Base-by-base conservation (phyloP, 2,888 invertebrate genomes). In the Drosophila lutescens region DNA sequence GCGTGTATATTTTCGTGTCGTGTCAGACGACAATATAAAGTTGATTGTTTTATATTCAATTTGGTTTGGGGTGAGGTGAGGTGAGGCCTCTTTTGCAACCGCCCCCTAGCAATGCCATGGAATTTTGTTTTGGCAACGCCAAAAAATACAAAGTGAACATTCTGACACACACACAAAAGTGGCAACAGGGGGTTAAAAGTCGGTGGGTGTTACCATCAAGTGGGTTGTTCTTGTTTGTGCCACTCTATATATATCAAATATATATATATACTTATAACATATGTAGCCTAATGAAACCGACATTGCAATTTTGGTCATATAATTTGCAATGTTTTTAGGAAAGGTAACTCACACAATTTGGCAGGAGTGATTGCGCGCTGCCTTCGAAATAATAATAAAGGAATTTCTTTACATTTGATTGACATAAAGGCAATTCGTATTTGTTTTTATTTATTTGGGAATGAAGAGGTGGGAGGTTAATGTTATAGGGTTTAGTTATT, bases 21-120 rank as follows among this genome's bases (percentile, higher is more conserved):
- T 83, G 83, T 66, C 79, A 81, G 79, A 83, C 79, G 85, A 79
- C 82, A 84, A 84, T 83, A 85, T 80, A 58, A 75, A 55, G 77
- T 79, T 73, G 82, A 86, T 84, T 83, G 72, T 79, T 84, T 85
- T 69, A 71, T 65, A 80, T 78, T 80, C 71, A 86, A 76, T 83
- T 78, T 67, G 23, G 59, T 44, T 61, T 50, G 62, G 55, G 36
- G 55, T 60, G 56, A 20, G 20, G 55, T 60, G 56, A 20, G 20
- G 20, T 20, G 20, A 55, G 51, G 41, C 53, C 30, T 30, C 32
- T 36, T 30, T 32, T 26, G 26, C 49, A 55, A 12, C 34, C 47
- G 5, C 44, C 40, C 54, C 57, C 60, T 62, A 63, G 60, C 65
- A 76, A 76, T 73, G 78, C 62, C 61, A 53, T 62, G 76, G 73